Conservation (phyloP, 2,888 invertebrate genomes). For the Bombylius major region DNA sequence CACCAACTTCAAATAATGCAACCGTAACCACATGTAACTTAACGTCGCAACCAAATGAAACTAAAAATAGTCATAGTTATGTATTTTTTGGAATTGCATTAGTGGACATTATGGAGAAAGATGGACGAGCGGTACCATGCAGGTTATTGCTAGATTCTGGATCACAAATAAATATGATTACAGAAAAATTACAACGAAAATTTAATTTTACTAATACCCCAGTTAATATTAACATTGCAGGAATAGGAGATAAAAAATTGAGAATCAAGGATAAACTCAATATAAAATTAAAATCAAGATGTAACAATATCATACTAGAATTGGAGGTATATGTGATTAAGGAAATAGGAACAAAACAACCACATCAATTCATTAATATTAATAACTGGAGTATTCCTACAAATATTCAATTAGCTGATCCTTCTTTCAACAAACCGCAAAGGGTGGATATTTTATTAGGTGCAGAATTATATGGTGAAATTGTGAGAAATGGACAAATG, state of each 20-base stretch:
- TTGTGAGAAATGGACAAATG: slow-evolving; percentile 2
- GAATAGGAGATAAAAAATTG: not conserved
- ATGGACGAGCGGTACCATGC: not conserved
- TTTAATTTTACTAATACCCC: not conserved
- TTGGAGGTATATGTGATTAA: not conserved
- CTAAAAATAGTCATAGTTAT: too few relatives aligned
- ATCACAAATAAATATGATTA: not conserved
- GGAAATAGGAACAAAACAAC: not conserved
- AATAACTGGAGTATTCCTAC: not conserved
- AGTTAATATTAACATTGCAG: not conserved
- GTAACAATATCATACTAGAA: not conserved
- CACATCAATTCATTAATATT: not conserved
- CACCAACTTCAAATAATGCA: too few relatives aligned
- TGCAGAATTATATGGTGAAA: slow-evolving; percentile 3
- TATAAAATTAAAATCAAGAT: not conserved
- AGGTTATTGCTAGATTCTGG: not conserved
- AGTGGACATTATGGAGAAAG: too few relatives aligned
- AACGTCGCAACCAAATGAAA: too few relatives aligned
- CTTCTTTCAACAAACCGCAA: not conserved
- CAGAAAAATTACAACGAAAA: not conserved
- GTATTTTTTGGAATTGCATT: too few relatives aligned
- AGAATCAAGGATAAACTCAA: not conserved
- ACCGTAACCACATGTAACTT: too few relatives aligned
- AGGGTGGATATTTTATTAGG: slow-evolving; percentile 6
- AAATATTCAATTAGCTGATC: slow-evolving; percentile 2